Conservation (phyloP, 2,113 vertebrate genomes). For the Erythrocebus patas region DNA sequence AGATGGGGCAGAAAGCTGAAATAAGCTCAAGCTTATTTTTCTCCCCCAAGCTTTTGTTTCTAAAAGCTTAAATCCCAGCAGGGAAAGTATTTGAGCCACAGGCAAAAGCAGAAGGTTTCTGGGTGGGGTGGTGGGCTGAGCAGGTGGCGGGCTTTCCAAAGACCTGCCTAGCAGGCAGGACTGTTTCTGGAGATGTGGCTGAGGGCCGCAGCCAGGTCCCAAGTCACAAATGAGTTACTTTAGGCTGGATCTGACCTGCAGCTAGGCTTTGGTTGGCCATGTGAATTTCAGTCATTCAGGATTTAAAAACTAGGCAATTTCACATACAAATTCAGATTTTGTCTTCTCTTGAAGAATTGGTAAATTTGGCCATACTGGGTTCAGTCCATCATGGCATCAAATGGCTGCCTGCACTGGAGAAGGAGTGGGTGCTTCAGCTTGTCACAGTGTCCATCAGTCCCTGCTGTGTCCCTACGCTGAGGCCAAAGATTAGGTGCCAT, state of each 20-base stretch:
- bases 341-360: background rate
- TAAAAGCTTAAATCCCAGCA: background rate
- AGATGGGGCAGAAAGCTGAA: background rate
- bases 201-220: background rate
- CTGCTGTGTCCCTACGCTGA: fast-evolving
- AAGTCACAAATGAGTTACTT: background rate
- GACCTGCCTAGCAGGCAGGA: background rate
- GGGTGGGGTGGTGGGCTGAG: fast-evolving
- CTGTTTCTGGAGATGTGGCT: background rate
- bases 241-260: background rate
- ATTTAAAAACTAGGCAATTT: background rate
- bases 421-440: background rate
- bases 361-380: background rate
- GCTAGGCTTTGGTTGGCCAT: background rate
- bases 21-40: too few relatives aligned
- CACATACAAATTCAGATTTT: background rate
- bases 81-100: background rate
- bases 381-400: background rate
- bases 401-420: background rate
- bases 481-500: background rate
- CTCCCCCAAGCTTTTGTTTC: background rate
- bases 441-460: background rate
- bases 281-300: background rate
- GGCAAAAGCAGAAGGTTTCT: background rate
- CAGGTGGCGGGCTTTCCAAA: background rate